Percentiles rank a stretch among this genome's conserved stretches.
These are phyloP conservation scores for Amaurobius ferox DNA, from an alignment of 2,888 invertebrate species.

Conservation along the genomic window DNA sequence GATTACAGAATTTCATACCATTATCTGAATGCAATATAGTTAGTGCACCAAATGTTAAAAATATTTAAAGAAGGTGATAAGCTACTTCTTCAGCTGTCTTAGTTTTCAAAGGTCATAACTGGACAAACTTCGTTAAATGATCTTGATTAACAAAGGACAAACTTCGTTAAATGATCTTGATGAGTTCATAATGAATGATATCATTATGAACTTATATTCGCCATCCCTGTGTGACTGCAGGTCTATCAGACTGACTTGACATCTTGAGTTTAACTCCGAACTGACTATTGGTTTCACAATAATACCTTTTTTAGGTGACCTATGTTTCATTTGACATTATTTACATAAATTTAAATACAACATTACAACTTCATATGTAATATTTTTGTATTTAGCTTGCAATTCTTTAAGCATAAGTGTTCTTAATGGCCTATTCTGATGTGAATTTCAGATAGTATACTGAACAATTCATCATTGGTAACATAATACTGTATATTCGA, in stretches of 20 bases:
- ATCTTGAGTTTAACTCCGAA: constrained; percentile 23
- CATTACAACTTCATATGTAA: constrained; percentile 24
- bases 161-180: constrained; percentile 74
- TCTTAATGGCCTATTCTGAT: background rate
- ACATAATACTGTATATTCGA: background rate
- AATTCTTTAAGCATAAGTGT: constrained; percentile 6
- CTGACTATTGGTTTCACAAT: constrained; percentile 37
- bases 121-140: constrained; percentile 74
- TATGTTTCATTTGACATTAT: constrained; percentile 22
- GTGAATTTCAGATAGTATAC: constrained; percentile 10
- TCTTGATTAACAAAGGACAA: constrained; percentile 74
- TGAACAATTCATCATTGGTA: constrained; percentile 11
- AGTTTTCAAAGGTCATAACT: constrained; percentile 61
- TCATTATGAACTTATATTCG: constrained; percentile 61
- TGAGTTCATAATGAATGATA: no score
- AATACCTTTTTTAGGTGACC: constrained; percentile 4
- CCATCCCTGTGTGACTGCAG: constrained; percentile 13
- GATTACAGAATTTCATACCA: constrained; percentile 19
- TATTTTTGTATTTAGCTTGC: constrained; percentile 29
- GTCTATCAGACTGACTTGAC: constrained; percentile 12
- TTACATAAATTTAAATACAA: constrained; percentile 34
- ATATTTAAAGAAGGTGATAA: constrained; percentile 67
- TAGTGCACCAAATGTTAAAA: constrained; percentile 43
- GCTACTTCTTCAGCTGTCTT: constrained; percentile 72
- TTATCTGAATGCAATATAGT: constrained; percentile 9